Conservation (phyloP, 2,113 vertebrate genomes). For the Nyctibius bracteatus region DNA sequence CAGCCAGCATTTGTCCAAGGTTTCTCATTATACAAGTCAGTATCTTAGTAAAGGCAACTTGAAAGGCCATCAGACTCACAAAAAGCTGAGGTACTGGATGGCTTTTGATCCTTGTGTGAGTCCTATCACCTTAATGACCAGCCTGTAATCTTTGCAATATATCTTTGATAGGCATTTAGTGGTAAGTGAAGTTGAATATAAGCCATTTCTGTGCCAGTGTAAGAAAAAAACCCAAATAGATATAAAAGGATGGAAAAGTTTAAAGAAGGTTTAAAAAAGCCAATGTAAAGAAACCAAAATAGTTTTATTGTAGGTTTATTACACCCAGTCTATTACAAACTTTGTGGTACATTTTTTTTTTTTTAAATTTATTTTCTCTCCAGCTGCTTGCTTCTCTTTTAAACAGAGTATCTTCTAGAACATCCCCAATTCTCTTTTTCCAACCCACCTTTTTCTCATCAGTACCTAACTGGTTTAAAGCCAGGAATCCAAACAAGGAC, state of each 20-base stretch:
- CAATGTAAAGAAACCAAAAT: not conserved
- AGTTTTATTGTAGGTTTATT: too few relatives aligned
- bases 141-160: not conserved
- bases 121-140: not conserved
- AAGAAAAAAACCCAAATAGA: not conserved
- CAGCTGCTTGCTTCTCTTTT: not conserved
- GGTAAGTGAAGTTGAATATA: not conserved
- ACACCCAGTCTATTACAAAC: not conserved
- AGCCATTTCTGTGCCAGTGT: not conserved
- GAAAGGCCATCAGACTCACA: not conserved
- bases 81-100: not conserved
- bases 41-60: not conserved
- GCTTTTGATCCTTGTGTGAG: not conserved
- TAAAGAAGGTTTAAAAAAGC: not conserved
- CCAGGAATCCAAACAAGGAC: not conserved
- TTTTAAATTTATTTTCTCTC: not conserved
- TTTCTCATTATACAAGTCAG: not conserved
- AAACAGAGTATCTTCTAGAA: not conserved
- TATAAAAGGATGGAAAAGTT: not conserved
- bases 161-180: not conserved
- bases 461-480: not conserved
- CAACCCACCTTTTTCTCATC: not conserved
- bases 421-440: not conserved
- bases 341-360: rapidly evolving
- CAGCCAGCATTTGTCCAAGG: not conserved